These are phyloP conservation scores for Tiaroga cobitis DNA, from an alignment of 2,797 vertebrate genomes.

Conservation along the genomic window DNA sequence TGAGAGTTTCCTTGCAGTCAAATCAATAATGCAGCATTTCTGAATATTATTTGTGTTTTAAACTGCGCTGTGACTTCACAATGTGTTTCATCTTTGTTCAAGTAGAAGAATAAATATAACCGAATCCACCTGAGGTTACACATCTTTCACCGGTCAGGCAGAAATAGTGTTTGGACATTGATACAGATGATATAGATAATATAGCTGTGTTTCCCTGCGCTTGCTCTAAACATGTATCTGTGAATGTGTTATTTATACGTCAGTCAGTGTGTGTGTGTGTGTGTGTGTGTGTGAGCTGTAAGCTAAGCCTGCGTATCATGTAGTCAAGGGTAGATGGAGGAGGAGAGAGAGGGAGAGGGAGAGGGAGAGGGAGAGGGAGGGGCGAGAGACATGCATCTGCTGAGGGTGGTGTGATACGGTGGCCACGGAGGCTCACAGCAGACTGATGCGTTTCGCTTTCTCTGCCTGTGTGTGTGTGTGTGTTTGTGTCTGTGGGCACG, in stretches of 20 bases:
- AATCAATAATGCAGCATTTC: neutral
- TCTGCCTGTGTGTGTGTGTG: neutral
- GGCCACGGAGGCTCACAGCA: slow-evolving; percentile 72
- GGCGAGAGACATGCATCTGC: slow-evolving; percentile 72
- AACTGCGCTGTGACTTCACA: neutral
- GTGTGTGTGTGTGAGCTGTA: slow-evolving; percentile 41
- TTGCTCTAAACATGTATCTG: neutral
- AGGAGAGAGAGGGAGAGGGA: slow-evolving; percentile 65
- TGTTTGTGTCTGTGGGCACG: neutral
- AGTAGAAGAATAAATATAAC: neutral
- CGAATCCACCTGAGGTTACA: neutral
- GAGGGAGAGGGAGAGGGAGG: no score
- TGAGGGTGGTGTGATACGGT: slow-evolving; percentile 87
- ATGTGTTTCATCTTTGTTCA: neutral
- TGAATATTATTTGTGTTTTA: neutral
- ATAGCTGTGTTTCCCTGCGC: neutral
- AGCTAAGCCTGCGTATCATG: slow-evolving; percentile 52
- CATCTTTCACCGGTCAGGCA: neutral
- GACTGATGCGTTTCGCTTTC: neutral
- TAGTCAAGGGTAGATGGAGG: slow-evolving; percentile 58
- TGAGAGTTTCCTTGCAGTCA: neutral
- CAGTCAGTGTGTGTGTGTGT: slow-evolving; percentile 18
- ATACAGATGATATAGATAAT: no score
- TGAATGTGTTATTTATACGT: slow-evolving; percentile 53
- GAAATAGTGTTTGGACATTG: no score